Base-by-base conservation (phyloP, 2,888 invertebrate species). In the Lasioglossum morio region DNA sequence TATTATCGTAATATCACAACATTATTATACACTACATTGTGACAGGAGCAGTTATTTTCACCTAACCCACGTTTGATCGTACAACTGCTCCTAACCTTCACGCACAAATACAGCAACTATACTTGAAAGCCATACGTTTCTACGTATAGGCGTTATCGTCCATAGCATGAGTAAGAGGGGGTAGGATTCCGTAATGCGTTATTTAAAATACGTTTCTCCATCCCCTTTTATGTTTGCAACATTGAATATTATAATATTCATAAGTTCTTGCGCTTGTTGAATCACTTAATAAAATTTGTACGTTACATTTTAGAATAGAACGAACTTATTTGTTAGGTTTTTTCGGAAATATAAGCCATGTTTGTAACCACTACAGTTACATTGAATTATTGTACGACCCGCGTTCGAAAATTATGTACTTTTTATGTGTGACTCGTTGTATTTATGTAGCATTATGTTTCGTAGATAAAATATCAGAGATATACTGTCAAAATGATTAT, bases 51-150 rank as follows among this genome's bases (percentile, higher is more conserved):
- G 60, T 66, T 81, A 81, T 79, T 84, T 79, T 79, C 83, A 76
- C 81, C 86, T 77, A 77, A 82, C 86, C 87, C 82, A 87, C 86
- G 78, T 86, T 83, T 76, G 69, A 83, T 87, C 76, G 7, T 40
- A 78, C 46, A 79, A 82, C 78, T 82, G n/a, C 82, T 80, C 87
- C 87, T 87, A 87, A 87, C 87, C 87, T 87, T 86, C 82, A 60
- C 75, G 34, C 72, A 76, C 78, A 81, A 69, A 86, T 79, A 79
- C 81, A 82, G 77, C 60, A 82, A 82, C 87, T 86, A 87, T 75
- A 86, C 82, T 86, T 79, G 46, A 60, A 82, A 81, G 86, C 87
- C 78, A 87, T 86, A 86, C 86, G 78, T 78, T 86, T 82, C 85
- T 86, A 85, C 76, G 57, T 30, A 19, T 63, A 30, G 85, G 81